Conservation (phyloP, 2,888 invertebrate genomes). For the Melipona beecheii region DNA sequence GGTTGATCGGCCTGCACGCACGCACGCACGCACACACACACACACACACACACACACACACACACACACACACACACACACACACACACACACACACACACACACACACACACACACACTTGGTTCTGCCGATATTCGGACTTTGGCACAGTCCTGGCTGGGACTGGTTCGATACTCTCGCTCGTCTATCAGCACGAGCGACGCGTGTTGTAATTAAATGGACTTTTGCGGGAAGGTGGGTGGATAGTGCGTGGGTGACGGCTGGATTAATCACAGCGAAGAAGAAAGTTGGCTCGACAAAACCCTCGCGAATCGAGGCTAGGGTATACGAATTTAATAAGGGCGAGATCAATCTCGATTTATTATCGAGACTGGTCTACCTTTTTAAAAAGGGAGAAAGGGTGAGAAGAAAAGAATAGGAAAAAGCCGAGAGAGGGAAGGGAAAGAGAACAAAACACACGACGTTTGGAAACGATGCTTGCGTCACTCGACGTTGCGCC, state of each 20-base stretch:
- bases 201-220: constrained; percentile 67
- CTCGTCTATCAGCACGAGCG: constrained; percentile 65
- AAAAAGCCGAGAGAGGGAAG: not conserved
- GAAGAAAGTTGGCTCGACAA: not conserved
- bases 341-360: constrained; percentile 45
- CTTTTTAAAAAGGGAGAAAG: not conserved
- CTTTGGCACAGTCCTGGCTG: constrained; percentile 51
- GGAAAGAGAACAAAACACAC: not conserved
- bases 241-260: not conserved
- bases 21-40: no score
- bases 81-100: no score
- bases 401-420: no score
- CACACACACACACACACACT: constrained; percentile 20
- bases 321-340: constrained; percentile 46
- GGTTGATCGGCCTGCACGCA: constrained; percentile 32
- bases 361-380: constrained; percentile 33
- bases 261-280: constrained; percentile 26
- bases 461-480: constrained; percentile 69
- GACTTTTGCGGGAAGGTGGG: constrained; percentile 46
- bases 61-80: no score
- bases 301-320: constrained; percentile 15
- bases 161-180: constrained; percentile 56
- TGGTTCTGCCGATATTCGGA: constrained; percentile 47
- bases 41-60: no score
- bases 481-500: constrained; percentile 82